Base-by-base conservation (phyloP, 2,797 vertebrate species). In the Amazonetta brasiliensis region DNA sequence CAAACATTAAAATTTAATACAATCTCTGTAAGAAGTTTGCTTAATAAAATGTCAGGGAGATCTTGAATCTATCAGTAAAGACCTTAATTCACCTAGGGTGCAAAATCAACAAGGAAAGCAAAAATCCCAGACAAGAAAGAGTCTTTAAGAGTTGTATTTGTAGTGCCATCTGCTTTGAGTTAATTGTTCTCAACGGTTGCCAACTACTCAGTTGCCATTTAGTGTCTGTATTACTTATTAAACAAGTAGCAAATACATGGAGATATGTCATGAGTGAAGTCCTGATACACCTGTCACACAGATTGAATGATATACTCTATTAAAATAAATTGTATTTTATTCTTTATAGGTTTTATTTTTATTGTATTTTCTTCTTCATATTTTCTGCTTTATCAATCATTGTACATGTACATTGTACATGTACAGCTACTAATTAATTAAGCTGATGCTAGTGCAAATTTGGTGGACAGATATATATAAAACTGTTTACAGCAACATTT, bases 1-100 rank as follows among this genome's bases (percentile, higher is more conserved):
- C 71, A 90, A 78, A 80, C 94, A 94, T 90, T 95, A 97, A 95
- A 94, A 88, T 96, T 95, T 95, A 92, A 95, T 90, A 73, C 16
- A 54, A 35, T 89, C 90, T 93, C 64, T 0, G 58, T 92, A 92
- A 91, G 94, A 96, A 92, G 60, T 95, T 96, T 96, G 68, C 67
- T 94, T 97, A 97, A 96, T 96, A 90, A 97, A 97, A 96, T 94
- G 81, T 95, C 96, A 95, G 55, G 64, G 73, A 94, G 79, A 87
- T 78, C 60, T 95, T 95, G 95, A 95, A 97, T 94, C 86, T 94
- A 83, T 86, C 94, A 91, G 39, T 92, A 96, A 95, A 96, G 91
- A 75, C 79, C 64, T 95, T 95, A 86, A 95, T 94, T 93, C 81
- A 94, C 66, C 76, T 89, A 83, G 81, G 67, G 75, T 92, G 73